Evolutionary conservation across 2,797 vertebrate species (phyloP), one percentile per base, ranked within the genome.

Genomic region (Hephaestus fuliginosus): DNA sequence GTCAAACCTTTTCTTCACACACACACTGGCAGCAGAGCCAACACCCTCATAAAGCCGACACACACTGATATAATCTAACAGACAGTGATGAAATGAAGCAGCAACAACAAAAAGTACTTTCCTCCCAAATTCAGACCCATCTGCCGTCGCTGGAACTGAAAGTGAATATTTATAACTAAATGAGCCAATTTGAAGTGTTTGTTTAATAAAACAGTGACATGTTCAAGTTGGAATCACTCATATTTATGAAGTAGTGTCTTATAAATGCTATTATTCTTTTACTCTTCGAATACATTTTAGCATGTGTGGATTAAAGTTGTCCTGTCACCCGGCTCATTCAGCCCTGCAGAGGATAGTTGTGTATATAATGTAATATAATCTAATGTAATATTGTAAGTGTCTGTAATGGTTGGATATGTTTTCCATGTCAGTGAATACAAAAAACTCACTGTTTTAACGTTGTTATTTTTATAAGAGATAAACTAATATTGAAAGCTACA

Each of bases 1-100:
- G 11, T 52, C 48, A 41, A 63, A 73, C 17, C 39, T 48, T 65
- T 48, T 64, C 25, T 46, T 39, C 22, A 60, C 7, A n/a, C 17
- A 64, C 58, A 44, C 66, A 60, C 15, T 51, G 15, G 6, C 18
- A 53, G 58, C 18, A 1, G 11, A 82, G 52, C 64, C 39, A 61
- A 48, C 57, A 7, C 13, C 2, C 17, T 12, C 10, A 62, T 25
- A 53, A 51, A 73, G 7, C 48, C 39, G 71, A 5, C 48, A 51
- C 18, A 13, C 41, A 14, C n/a, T 1, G 18, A 7, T 10, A n/a
- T 30, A 11, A 63, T 49, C 33, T 10, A 41, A 60, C n/a, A 28
- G 25, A 60, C 62, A 57, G 18, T 18, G 55, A 82, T 74, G 58
- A 58, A 64, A 68, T 56, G 7, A 68, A 33, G 43, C 5, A 39